Evolutionary conservation across 2,113 vertebrate species (phyloP), one percentile per base, ranked within the genome.

Genomic region (Pseudopipra pipra): DNA sequence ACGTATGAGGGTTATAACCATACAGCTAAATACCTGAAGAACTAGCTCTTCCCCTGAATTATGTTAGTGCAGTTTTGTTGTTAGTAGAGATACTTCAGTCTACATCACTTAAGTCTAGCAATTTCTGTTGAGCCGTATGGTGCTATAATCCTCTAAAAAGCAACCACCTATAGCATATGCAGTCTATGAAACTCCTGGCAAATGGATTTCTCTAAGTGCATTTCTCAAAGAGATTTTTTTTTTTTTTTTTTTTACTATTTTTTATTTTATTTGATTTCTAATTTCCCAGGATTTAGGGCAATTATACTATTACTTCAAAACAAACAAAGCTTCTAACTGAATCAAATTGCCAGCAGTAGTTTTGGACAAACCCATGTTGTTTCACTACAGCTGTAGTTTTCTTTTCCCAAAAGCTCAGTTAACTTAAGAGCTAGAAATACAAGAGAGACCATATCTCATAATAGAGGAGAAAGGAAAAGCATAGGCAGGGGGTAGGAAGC

Each of bases 391-490:
- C 95, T 96, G 86, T 96, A 63, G 95, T 96, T 97, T 97, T 97
- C 94, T 95, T 92, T 97, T 95, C 96, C 97, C 87, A 77, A 77
- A 91, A 96, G 97, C 93, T 95, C 83, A 95, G 90, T 97, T 98
- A 98, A 98, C 97, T 97, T 96, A 96, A 95, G 97, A 95, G 94
- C 93, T 96, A 95, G 96, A 98, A 98, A 98, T 98, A 97, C 95
- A 97, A 97, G 96, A 97, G 96, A 96, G 90, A 97, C 89, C 92
- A 94, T 96, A 91, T 67, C 85, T 97, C 96, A 96, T 96, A 98
- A 98, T 91, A 98, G 97, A 97, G 93, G 95, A 95, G 97, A 98
- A 98, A 97, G 97, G 94, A 97, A 97, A 98, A 97, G 97, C 97
- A 95, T 96, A 97, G 96, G 97, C 92, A 97, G 97, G 97, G 97